phyloP scores from a whole-genome alignment of 1,140 invertebrate species.

The Leptopilina boulardi region DNA sequence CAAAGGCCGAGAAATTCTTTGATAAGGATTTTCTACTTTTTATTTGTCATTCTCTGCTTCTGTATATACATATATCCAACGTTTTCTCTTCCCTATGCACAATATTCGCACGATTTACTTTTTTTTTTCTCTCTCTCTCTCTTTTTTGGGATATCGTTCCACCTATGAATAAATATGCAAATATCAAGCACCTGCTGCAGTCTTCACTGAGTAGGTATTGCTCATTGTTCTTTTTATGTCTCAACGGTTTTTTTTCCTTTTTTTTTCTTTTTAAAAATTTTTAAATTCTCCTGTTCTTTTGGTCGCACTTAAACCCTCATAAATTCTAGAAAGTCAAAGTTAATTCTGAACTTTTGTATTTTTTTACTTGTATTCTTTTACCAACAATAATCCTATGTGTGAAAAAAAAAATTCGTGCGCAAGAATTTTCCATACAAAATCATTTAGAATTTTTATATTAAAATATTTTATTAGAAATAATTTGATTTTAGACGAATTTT shows the following conservation, averaged over 20 bases:
- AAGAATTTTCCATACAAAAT: too few relatives aligned
- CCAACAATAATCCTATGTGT: too few relatives aligned
- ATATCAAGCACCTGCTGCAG: background rate
- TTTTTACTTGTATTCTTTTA: too few relatives aligned
- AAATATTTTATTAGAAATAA: too few relatives aligned
- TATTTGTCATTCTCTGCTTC: background rate
- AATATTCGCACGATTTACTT: slow-evolving; percentile 6
- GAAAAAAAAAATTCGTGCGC: too few relatives aligned
- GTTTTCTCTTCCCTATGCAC: slow-evolving; percentile 8
- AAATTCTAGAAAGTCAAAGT: too few relatives aligned
- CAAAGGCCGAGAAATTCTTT: slow-evolving; percentile 16
- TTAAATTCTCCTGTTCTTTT: background rate
- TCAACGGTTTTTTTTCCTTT: background rate
- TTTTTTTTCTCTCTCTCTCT: too few relatives aligned
- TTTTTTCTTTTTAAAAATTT: background rate
- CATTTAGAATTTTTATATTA: too few relatives aligned
- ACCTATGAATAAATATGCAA: slow-evolving; percentile 12
- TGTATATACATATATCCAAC: background rate
- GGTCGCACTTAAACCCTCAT: too few relatives aligned
- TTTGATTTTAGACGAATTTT: too few relatives aligned
- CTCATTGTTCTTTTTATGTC: slow-evolving; percentile 7
- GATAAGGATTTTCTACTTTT: slow-evolving; percentile 2
- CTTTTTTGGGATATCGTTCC: background rate
- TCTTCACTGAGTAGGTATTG: background rate
- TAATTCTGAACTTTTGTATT: too few relatives aligned